Conservation (phyloP, 2,888 invertebrate species). For the Peribatodes rhomboidaria region DNA sequence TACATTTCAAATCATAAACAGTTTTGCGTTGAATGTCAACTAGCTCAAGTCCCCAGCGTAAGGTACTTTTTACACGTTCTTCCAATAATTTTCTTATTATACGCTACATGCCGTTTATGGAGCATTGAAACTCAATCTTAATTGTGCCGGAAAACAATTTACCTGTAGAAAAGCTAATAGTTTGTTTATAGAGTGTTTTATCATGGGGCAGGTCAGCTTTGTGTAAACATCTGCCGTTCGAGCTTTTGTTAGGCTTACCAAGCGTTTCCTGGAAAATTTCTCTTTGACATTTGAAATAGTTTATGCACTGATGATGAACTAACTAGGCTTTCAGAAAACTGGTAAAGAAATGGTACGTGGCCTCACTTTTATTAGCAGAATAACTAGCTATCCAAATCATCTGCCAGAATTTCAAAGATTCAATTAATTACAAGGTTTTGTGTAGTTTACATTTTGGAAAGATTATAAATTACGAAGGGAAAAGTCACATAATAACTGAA, state of each 20-base stretch:
- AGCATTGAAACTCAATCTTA: constrained; percentile 81
- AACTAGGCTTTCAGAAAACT: too few relatives aligned
- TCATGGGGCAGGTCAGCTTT: constrained; percentile 59
- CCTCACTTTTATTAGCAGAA: too few relatives aligned
- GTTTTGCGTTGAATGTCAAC: background rate
- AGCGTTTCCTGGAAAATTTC: constrained; percentile 6
- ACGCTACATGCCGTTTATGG: constrained; percentile 62
- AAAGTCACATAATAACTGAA: constrained; percentile 1
- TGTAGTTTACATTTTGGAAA: background rate
- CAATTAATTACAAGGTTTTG: too few relatives aligned
- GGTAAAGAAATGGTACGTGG: too few relatives aligned
- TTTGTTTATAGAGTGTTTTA: constrained; percentile 68
- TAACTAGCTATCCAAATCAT: too few relatives aligned
- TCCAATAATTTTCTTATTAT: constrained; percentile 59
- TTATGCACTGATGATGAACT: too few relatives aligned
- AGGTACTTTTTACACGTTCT: constrained; percentile 37
- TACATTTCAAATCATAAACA: background rate
- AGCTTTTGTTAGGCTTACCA: constrained; percentile 13
- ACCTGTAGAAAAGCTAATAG: constrained; percentile 64
- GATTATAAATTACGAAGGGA: background rate
- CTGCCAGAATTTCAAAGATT: too few relatives aligned
- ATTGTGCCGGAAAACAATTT: constrained; percentile 82
- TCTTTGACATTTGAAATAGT: background rate
- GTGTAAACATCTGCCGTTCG: constrained; percentile 67
- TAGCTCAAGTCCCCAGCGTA: background rate